These are phyloP conservation scores for Himalopsyche japonica DNA, from an alignment of 2,888 invertebrate species.

Conservation along the genomic window DNA sequence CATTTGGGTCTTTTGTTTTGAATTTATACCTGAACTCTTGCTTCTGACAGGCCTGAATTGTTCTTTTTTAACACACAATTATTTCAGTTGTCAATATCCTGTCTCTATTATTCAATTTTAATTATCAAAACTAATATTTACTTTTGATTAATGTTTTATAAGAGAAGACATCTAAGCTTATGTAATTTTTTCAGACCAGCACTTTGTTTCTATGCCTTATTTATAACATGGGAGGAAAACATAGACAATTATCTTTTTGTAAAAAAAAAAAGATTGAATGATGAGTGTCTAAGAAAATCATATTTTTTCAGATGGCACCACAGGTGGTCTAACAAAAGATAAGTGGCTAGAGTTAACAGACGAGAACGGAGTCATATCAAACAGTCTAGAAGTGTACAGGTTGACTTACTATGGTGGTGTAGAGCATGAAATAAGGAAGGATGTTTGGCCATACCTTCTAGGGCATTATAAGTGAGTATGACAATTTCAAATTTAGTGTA, in stretches of 20 bases:
- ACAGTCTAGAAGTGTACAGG: constrained; percentile 76
- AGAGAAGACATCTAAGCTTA: no score
- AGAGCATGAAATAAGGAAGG: constrained; percentile 72
- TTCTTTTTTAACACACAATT: no score
- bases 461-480: constrained; percentile 72
- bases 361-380: constrained; percentile 62
- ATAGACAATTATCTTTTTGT: neutral
- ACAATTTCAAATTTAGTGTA: neutral
- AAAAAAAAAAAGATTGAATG: neutral
- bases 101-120: no score
- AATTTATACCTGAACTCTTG: no score
- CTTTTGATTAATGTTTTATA: no score
- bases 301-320: constrained; percentile 59
- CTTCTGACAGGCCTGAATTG: no score
- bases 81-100: no score
- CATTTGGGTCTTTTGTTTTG: no score
- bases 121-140: no score
- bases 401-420: constrained; percentile 89
- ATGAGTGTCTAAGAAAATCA: neutral
- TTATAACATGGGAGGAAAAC: no score
- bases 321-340: constrained; percentile 74
- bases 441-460: constrained; percentile 88
- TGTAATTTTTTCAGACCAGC: no score
- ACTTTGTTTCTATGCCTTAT: no score
- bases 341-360: constrained; percentile 72